Evolutionary conservation across 2,888 invertebrate species (phyloP), one percentile per base, ranked within the genome.

Genomic region (Apomyelois bistriatella): DNA sequence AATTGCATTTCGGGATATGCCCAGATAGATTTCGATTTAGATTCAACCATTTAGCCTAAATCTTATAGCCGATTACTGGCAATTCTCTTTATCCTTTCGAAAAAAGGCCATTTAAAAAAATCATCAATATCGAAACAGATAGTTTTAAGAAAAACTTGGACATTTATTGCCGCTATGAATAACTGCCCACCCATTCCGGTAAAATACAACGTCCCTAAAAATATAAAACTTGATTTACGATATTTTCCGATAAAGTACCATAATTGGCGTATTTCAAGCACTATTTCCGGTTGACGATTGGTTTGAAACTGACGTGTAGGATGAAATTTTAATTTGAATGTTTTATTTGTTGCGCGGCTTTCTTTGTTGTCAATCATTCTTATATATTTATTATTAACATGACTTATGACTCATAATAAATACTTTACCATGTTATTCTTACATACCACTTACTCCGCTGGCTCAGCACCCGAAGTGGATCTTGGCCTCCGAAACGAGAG

Each of bases 91-190:
- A 40, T 40, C 40, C 10, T 35, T 35, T 35, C n/a, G 17, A 1
- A 36, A 35, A 10, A 32, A 12, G 10, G 9, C 15, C 30, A 28
- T 49, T 28, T 15, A 10, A 38, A 28, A 50, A 48, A 50, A 15
- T 28, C 16, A 38, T 40, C 49, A 13, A 48, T 48, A 54, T 42
- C 46, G 59, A 58, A 64, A 64, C 64, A 61, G 70, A 74, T 74
- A 76, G 76, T 75, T 75, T 63, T 71, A 68, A 71, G 68, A 66
- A 69, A 68, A 73, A 68, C 62, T 70, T 72, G 63, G 76, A 77
- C 76, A 60, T 69, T 75, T 76, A 75, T 75, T 63, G 74, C 60
- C 62, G 62, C 64, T 73, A 70, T 73, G 43, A 52, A 43, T 52
- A 37, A 52, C 63, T 62, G 63, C 59, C 37, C 53, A 55, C 65